Conservation (phyloP, 2,797 vertebrate species). For the Pipistrellus pipistrellus region DNA sequence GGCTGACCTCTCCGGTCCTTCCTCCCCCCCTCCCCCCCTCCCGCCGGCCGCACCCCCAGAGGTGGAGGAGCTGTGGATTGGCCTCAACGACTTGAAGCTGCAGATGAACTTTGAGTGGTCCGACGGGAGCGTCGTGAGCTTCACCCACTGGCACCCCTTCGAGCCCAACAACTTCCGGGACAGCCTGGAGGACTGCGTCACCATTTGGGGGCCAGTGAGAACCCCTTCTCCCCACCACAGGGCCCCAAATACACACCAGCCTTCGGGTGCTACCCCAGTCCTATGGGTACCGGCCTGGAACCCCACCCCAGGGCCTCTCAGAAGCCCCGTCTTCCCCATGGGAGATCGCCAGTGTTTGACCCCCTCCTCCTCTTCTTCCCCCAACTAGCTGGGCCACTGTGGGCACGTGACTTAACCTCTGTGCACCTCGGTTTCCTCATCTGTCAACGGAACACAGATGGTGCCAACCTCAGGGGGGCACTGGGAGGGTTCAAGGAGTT, state of each 20-base stretch:
- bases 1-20: not conserved
- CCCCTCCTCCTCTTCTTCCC: not conserved
- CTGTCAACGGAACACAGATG: not conserved
- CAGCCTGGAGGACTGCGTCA: slow-evolving; percentile 96
- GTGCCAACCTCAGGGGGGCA: not conserved
- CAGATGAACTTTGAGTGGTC: slow-evolving; percentile 99
- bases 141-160: slow-evolving; percentile 97
- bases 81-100: slow-evolving; percentile 95
- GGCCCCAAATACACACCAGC: not conserved
- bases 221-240: not conserved
- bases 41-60: slow-evolving; percentile 86
- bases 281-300: rapidly evolving
- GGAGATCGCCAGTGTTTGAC: not conserved
- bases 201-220: slow-evolving; percentile 97
- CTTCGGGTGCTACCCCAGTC: not conserved
- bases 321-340: not conserved
- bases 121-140: slow-evolving; percentile 95
- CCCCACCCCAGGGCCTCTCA: not conserved
- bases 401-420: not conserved
- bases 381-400: not conserved
- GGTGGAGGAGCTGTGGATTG: slow-evolving; percentile 97
- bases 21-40: too few relatives aligned
- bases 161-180: slow-evolving; percentile 99
- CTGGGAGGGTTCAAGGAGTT: not conserved
- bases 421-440: not conserved